Conservation (phyloP, 2,888 invertebrate species). For the Campoplex nolae region DNA sequence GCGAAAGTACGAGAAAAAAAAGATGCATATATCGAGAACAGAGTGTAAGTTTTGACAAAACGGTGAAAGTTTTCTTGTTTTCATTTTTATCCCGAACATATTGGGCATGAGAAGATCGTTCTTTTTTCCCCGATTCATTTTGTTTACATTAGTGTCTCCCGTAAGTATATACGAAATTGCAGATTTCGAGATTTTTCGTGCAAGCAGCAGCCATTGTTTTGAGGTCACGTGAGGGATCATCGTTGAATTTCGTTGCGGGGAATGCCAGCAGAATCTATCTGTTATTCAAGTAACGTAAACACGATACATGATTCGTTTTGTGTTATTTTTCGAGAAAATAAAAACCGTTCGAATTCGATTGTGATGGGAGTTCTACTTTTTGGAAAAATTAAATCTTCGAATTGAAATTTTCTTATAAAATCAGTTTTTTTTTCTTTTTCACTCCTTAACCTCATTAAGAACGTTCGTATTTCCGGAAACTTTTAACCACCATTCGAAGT, state of each 20-base stretch:
- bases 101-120: background rate
- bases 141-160: no score
- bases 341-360: background rate
- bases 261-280: background rate
- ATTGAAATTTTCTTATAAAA: background rate
- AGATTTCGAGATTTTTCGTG: background rate
- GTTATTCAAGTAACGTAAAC: background rate
- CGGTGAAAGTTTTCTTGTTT: conserved; percentile 60
- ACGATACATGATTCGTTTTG: background rate
- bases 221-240: background rate
- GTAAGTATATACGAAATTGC: background rate
- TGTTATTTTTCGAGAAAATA: background rate
- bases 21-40: background rate
- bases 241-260: background rate
- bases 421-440: background rate
- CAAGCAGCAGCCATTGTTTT: background rate
- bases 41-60: conserved; percentile 45
- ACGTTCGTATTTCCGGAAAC: background rate
- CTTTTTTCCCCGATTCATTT: background rate
- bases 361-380: background rate
- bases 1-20: conserved; percentile 13
- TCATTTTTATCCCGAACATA: background rate
- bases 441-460: background rate
- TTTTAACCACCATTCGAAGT: background rate
- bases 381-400: background rate